Percentiles rank a stretch among this genome's conserved stretches.
Conservation (phyloP, 2,113 vertebrate species). For the Craseonycteris thonglongyai region DNA sequence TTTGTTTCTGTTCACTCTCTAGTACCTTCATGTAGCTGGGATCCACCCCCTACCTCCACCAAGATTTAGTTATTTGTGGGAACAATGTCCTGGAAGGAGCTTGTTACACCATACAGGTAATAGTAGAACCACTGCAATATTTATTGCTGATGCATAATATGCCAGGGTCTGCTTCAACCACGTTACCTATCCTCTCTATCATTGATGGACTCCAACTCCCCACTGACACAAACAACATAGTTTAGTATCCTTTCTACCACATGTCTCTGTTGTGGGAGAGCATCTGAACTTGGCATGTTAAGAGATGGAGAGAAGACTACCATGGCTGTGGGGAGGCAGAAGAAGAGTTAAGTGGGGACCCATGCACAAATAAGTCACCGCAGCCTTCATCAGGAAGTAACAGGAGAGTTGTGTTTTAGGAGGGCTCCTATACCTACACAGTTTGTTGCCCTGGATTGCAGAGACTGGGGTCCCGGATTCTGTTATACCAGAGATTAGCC, state of each 20-base stretch:
- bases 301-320: background rate
- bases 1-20: background rate
- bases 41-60: accelerated
- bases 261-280: background rate
- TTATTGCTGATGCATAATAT: accelerated
- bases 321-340: background rate
- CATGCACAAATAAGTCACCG: background rate
- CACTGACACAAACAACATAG: background rate
- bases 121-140: accelerated
- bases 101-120: background rate
- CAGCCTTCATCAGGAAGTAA: background rate
- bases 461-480: background rate
- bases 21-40: background rate
- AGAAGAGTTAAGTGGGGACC: background rate
- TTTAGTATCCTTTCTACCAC: background rate
- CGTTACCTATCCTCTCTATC: background rate
- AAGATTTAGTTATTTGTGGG: background rate
- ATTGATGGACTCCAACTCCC: background rate
- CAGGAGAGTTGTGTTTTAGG: background rate
- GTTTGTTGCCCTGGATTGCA: background rate
- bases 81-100: background rate
- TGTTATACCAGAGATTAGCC: background rate
- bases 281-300: background rate
- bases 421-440: background rate
- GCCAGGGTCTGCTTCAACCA: background rate